These are phyloP conservation scores for Crambe crambe DNA, from an alignment of 37 sponge, comb jelly and placozoan species.

Conservation along the genomic window DNA sequence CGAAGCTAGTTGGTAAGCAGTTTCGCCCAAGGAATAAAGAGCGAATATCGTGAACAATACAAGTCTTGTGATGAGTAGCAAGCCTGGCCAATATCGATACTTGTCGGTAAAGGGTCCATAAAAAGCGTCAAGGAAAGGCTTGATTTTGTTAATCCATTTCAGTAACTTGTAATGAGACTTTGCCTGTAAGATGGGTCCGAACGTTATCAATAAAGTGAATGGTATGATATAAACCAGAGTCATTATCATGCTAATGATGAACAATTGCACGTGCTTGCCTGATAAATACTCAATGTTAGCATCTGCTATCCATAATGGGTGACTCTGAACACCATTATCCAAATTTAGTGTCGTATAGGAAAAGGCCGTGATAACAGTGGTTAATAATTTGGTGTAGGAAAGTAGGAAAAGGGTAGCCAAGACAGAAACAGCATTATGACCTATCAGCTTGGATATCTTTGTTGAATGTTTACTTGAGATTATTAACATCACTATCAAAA, in stretches of 20 bases:
- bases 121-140: slow-evolving; percentile 31
- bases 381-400: slow-evolving; percentile 3
- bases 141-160: slow-evolving; percentile 15
- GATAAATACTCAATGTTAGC: slow-evolving; percentile 1
- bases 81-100: slow-evolving; percentile 20
- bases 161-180: not conserved
- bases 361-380: not conserved
- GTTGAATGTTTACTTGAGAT: not conserved
- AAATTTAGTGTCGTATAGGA: not conserved
- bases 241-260: not conserved
- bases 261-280: slow-evolving; percentile 7
- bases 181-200: not conserved
- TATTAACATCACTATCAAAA: not conserved
- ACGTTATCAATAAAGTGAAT: slow-evolving; percentile 8
- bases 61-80: slow-evolving; percentile 7
- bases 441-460: not conserved
- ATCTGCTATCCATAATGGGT: not conserved
- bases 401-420: slow-evolving; percentile 19
- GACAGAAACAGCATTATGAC: slow-evolving; percentile 2
- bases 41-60: not conserved
- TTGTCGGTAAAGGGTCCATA: not conserved
- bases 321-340: too few species aligned
- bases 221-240: not conserved
- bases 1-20: not conserved
- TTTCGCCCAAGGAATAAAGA: not conserved